Percentiles rank a stretch among this genome's conserved stretches.
These are phyloP conservation scores for Trachymyrmex cornetzi DNA, from an alignment of 1,140 invertebrate species.

Conservation along the genomic window DNA sequence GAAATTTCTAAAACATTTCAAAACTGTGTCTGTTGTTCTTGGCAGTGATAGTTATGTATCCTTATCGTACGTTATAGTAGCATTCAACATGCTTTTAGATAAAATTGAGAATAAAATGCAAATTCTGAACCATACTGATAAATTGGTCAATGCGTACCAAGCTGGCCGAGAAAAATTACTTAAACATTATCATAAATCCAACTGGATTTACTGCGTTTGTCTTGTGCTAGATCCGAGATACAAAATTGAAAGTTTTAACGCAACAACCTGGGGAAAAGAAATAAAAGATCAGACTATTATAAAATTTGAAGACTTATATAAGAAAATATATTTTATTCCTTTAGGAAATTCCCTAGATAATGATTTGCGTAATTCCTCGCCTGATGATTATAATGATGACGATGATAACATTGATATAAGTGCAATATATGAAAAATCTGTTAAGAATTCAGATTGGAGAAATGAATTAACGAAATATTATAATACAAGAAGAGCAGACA, in stretches of 20 bases:
- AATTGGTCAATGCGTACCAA: slow-evolving; percentile 1
- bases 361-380: neutral
- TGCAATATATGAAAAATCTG: neutral
- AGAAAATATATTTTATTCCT: slow-evolving; percentile 2
- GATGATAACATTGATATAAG: neutral
- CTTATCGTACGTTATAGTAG: neutral
- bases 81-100: slow-evolving; percentile 11
- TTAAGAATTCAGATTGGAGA: neutral
- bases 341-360: neutral
- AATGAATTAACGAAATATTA: slow-evolving; percentile 4
- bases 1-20: neutral
- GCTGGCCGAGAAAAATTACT: neutral
- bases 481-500: slow-evolving; percentile 16
- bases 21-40: slow-evolving; percentile 14
- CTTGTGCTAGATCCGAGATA: neutral
- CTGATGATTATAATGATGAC: slow-evolving; percentile 1
- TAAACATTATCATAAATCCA: slow-evolving; percentile 4
- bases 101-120: slow-evolving; percentile 6
- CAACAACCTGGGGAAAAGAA: neutral
- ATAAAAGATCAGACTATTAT: neutral
- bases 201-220: neutral
- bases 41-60: neutral
- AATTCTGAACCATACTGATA: neutral
- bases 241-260: slow-evolving; percentile 6
- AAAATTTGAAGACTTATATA: slow-evolving; percentile 14